Conservation (phyloP, 1,140 invertebrate genomes). For the Reticulitermes speratus region DNA sequence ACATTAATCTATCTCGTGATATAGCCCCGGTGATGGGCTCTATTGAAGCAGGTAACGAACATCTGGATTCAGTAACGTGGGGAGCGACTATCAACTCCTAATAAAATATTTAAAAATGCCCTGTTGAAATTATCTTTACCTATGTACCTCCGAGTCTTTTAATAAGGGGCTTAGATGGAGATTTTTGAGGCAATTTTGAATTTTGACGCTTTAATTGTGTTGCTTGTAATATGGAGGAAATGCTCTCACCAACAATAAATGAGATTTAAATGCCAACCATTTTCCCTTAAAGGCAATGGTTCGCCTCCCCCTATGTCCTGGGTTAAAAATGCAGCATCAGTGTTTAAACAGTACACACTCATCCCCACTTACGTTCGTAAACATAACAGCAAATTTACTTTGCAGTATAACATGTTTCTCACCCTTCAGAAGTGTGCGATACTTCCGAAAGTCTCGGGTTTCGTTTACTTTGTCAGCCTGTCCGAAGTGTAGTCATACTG, state of each 20-base stretch:
- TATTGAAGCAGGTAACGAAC: too few species aligned
- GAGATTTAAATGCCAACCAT: neutral
- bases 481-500: neutral
- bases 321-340: neutral
- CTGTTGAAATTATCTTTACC: too few species aligned
- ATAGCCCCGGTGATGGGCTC: too few species aligned
- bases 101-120: too few species aligned
- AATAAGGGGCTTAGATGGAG: too few species aligned
- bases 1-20: too few species aligned
- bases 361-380: neutral
- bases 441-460: neutral
- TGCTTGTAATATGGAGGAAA: neutral
- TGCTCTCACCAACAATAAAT: neutral
- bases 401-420: neutral
- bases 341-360: neutral
- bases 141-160: too few species aligned
- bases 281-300: neutral
- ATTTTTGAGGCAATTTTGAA: too few species aligned
- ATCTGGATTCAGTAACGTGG: too few species aligned
- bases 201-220: too few species aligned
- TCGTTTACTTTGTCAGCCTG: neutral
- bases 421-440: neutral
- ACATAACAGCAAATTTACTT: slow-evolving; percentile 14
- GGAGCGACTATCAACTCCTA: too few species aligned
- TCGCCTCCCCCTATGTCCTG: neutral